A percentile compares a stretch with the other conserved stretches of the same genome.
These are phyloP conservation scores for Octodon degus DNA, from an alignment of 2,113 vertebrate genomes.

Conservation along the genomic window DNA sequence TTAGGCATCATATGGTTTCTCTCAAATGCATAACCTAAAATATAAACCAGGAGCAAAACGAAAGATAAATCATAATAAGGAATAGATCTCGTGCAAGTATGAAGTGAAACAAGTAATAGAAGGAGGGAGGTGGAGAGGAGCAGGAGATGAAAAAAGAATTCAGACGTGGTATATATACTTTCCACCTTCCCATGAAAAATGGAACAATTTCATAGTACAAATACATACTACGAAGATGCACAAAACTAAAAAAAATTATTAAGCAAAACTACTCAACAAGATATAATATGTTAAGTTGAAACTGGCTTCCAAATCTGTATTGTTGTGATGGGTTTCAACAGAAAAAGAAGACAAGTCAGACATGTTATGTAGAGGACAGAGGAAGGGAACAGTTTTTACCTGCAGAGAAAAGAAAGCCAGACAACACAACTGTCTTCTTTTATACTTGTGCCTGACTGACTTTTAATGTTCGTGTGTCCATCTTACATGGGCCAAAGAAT, in stretches of 20 bases:
- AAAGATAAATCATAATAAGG: neutral
- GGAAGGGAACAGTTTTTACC: neutral
- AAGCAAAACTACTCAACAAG: neutral
- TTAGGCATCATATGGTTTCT: neutral
- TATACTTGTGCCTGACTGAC: neutral
- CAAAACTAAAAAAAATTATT: neutral
- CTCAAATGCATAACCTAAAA: neutral
- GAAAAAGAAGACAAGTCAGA: neutral
- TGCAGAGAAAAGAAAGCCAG: neutral
- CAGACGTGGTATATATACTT: neutral
- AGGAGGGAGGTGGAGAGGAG: no score
- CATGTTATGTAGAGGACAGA: neutral
- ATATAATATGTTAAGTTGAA: neutral
- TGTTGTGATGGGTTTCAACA: neutral
- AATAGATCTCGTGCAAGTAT: neutral
- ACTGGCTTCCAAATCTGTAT: neutral
- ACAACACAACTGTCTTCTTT: neutral
- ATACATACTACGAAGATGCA: neutral
- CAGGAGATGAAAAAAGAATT: neutral
- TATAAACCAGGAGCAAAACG: neutral
- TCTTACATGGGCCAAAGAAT: neutral
- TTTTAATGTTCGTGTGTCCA: neutral
- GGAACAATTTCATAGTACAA: neutral
- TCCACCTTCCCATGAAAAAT: neutral
- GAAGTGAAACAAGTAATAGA: neutral